A percentile compares a stretch with the other conserved stretches of the same genome.
Conservation (phyloP, 2,797 vertebrate species). For the Pipistrellus nathusii region DNA sequence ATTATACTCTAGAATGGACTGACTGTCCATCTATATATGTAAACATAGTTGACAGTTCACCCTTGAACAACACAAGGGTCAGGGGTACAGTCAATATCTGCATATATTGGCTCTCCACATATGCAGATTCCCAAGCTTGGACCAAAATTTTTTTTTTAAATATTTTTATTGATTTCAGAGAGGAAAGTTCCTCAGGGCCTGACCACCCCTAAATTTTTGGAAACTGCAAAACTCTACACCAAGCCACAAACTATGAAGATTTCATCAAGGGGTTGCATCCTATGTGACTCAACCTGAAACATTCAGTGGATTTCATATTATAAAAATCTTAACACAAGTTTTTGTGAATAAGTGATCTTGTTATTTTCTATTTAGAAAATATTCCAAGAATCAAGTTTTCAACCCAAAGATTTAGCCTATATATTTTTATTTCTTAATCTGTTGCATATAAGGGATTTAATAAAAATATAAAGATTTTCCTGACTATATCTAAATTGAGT, state of each 20-base stretch:
- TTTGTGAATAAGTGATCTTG: conserved; percentile 27
- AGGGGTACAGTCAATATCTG: not conserved
- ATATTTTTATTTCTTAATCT: conserved; percentile 44
- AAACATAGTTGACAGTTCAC: not conserved
- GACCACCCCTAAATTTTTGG: not conserved
- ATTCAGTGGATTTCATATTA: not conserved
- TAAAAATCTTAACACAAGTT: not conserved
- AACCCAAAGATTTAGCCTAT: not conserved
- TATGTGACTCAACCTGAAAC: not conserved
- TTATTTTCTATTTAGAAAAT: conserved; percentile 22
- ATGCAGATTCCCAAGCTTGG: not conserved
- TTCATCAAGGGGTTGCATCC: not conserved
- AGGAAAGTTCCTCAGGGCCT: not conserved
- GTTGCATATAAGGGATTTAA: not conserved
- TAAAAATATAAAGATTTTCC: conserved; percentile 2
- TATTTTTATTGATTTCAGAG: too few species aligned
- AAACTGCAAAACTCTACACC: not conserved
- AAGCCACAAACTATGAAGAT: not conserved
- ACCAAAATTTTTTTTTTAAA: not conserved
- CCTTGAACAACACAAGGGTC: not conserved
- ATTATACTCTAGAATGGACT: not conserved
- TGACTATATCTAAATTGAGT: not conserved
- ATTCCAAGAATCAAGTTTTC: conserved; percentile 47
- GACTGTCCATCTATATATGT: too few species aligned
- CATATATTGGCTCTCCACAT: not conserved